Evolutionary conservation across 2,888 invertebrate species (phyloP).

Genomic region (Eristalis intricaria): DNA sequence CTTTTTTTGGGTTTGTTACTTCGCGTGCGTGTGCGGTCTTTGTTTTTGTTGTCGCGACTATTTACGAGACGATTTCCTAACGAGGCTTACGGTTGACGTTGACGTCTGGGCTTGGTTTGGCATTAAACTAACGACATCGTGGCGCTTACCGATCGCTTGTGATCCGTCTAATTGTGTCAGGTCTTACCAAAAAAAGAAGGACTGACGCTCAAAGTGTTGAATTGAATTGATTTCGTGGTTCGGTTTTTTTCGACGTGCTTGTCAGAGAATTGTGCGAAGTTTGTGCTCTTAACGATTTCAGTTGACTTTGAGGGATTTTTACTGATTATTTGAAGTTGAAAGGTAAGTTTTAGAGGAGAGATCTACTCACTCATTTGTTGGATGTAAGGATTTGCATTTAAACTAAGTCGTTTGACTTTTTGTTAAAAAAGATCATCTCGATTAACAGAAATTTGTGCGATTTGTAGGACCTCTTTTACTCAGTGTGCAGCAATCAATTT

Average conservation of each 20-base stretch:
- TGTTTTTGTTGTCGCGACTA: background rate
- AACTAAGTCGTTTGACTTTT: background rate
- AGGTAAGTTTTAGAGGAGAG: slow-evolving; percentile 3
- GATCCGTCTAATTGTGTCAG: slow-evolving; percentile 18
- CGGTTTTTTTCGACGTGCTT: background rate
- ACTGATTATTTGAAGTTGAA: background rate
- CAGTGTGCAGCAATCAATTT: too few relatives aligned
- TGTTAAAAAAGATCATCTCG: background rate
- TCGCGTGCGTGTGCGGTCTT: background rate
- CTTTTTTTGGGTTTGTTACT: background rate
- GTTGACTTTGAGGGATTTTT: background rate
- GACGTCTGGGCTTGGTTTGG: slow-evolving; percentile 44
- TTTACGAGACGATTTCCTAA: slow-evolving; percentile 8
- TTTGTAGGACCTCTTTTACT: too few relatives aligned
- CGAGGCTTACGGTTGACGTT: slow-evolving; percentile 28
- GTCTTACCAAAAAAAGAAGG: slow-evolving; percentile 32
- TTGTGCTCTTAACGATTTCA: background rate
- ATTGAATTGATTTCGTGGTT: slow-evolving; percentile 16
- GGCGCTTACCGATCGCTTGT: background rate
- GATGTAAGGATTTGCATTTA: too few relatives aligned
- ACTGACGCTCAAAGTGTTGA: slow-evolving; percentile 12
- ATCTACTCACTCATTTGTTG: background rate
- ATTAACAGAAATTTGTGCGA: too few relatives aligned
- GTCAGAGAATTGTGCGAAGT: slow-evolving; percentile 10
- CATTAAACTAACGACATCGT: slow-evolving; percentile 35